Percentiles rank a stretch among this genome's conserved stretches.
These are phyloP conservation scores for Pachydiplax longipennis DNA, from an alignment of 2,888 invertebrate genomes.

Conservation along the genomic window DNA sequence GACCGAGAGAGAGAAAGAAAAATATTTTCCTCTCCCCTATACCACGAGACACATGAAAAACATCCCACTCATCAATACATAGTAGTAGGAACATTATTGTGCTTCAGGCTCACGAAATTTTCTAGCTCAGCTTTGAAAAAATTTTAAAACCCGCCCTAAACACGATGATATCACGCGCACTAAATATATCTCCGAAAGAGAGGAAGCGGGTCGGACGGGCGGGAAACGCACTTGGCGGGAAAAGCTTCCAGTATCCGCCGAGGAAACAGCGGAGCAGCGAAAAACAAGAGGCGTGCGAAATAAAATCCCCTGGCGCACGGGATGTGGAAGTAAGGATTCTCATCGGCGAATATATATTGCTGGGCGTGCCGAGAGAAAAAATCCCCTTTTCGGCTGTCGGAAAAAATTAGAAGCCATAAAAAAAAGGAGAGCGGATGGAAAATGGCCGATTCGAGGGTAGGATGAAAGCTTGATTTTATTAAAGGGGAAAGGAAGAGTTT, in stretches of 20 bases:
- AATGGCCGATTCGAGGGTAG: neutral
- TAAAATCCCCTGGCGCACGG: neutral
- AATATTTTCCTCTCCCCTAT: no score
- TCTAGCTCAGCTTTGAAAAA: no score
- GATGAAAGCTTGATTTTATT: neutral
- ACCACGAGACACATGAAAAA: no score
- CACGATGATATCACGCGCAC: no score
- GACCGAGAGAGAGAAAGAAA: no score
- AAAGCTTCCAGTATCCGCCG: neutral
- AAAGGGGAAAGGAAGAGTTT: neutral
- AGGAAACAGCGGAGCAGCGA: neutral
- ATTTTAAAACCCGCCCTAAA: no score
- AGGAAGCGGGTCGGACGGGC: no score
- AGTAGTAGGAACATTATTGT: no score
- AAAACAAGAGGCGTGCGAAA: neutral
- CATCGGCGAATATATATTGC: neutral
- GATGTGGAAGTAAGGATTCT: slow-evolving; percentile 18
- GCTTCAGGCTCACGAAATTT: no score
- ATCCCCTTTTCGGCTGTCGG: neutral
- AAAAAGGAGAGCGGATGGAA: neutral
- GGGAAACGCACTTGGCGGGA: no score
- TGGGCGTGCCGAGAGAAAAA: neutral
- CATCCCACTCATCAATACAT: no score
- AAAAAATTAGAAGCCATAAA: slow-evolving; percentile 29
- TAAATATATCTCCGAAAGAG: no score